phyloP scores from a whole-genome alignment of 2,113 vertebrate genomes.

The Lates calcarifer region DNA sequence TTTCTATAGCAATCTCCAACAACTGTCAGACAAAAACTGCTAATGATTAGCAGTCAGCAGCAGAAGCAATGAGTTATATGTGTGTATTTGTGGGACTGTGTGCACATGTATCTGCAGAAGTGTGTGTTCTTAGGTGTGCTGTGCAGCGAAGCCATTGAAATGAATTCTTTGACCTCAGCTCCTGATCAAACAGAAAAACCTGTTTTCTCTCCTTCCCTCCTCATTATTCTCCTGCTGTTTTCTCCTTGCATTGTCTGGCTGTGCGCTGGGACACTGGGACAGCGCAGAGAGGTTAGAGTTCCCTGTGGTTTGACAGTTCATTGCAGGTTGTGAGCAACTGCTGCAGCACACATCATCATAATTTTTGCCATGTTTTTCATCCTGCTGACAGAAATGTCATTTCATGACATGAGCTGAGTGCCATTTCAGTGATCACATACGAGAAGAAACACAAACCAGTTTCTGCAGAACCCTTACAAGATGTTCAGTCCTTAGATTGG shows the following conservation, averaged over 20 bases:
- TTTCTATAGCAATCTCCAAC: not conserved
- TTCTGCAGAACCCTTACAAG: not conserved
- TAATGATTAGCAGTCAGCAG: slow-evolving; percentile 16
- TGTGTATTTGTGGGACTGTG: not conserved
- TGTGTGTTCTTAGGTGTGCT: not conserved
- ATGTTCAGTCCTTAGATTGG: not conserved
- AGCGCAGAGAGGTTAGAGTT: slow-evolving; percentile 29
- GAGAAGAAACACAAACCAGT: not conserved
- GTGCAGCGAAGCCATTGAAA: slow-evolving; percentile 20
- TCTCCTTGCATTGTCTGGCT: not conserved
- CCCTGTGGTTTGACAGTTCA: slow-evolving; percentile 34
- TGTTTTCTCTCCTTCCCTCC: slow-evolving; percentile 9
- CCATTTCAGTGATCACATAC: not conserved
- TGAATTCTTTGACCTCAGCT: slow-evolving; percentile 48
- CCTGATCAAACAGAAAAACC: slow-evolving; percentile 26
- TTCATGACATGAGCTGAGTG: slow-evolving; percentile 8
- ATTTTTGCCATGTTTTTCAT: slow-evolving; percentile 17
- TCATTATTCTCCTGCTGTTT: slow-evolving; percentile 44
- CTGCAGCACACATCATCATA: not conserved
- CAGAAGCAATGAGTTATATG: not conserved
- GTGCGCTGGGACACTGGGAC: not conserved
- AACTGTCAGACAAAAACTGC: slow-evolving; percentile 15
- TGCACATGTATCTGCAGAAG: not conserved
- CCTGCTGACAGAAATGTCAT: slow-evolving; percentile 21
- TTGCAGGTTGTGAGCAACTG: slow-evolving; percentile 26